Percentiles rank a stretch among this genome's conserved stretches.
Evolutionary conservation across 2,888 invertebrate species (phyloP).

Genomic region (Rhamphomyia laevipes): DNA sequence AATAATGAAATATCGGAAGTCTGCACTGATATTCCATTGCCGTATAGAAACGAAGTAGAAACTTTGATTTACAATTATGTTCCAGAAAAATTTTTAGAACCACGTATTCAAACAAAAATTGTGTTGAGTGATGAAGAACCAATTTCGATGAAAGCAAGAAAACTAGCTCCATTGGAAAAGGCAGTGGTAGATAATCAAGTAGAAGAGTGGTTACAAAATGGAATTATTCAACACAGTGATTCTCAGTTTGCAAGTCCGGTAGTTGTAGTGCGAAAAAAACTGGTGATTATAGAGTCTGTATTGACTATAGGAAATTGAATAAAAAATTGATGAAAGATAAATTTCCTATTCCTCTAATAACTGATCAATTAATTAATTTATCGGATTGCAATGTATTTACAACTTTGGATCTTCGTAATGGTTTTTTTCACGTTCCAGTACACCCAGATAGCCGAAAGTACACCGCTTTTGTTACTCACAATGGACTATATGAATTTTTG

Average conservation of each 20-base stretch:
- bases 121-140: no score
- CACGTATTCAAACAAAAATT: no score
- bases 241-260: conserved; percentile 21
- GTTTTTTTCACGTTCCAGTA: not conserved
- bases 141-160: no score
- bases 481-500: conserved; percentile 22
- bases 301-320: conserved; percentile 16
- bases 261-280: conserved; percentile 13
- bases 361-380: not conserved
- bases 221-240: conserved; percentile 18
- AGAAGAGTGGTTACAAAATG: conserved; percentile 19
- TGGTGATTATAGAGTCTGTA: conserved; percentile 15
- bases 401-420: no score
- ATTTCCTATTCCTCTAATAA: conserved; percentile 12
- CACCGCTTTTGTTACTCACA: conserved; percentile 25
- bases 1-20: no score
- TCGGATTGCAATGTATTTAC: not conserved
- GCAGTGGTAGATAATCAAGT: conserved; percentile 12
- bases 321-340: conserved; percentile 20
- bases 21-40: no score
- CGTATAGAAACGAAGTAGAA: no score
- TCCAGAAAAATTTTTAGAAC: no score
- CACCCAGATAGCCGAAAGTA: conserved; percentile 14
- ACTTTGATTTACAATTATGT: no score
- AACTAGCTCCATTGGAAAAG: no score